Percentiles rank a stretch among this genome's conserved stretches.
Evolutionary conservation across 2,797 vertebrate genomes (phyloP).

Genomic region (Intellagama lesueurii): DNA sequence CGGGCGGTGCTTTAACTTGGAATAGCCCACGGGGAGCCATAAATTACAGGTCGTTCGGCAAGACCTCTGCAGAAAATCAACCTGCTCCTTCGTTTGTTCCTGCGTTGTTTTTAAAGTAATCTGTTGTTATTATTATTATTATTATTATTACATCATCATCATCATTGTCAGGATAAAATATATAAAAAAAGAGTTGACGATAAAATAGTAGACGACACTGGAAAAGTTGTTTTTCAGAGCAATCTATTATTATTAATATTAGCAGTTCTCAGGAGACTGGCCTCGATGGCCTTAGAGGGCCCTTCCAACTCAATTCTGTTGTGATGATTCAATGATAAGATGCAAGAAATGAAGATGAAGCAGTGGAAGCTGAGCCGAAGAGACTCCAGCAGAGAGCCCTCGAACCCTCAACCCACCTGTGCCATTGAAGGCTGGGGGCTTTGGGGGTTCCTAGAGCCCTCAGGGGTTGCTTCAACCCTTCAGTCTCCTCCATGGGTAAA

Average conservation of each 20-base stretch:
- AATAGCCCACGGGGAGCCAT: neutral
- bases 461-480: too few relatives aligned
- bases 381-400: neutral
- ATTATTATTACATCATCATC: too few relatives aligned
- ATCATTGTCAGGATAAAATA: neutral
- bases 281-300: too few relatives aligned
- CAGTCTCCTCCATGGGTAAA: too few relatives aligned
- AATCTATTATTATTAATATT: neutral
- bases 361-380: neutral
- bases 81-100: neutral
- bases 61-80: neutral
- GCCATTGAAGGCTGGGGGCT: neutral
- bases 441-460: too few relatives aligned
- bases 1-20: neutral
- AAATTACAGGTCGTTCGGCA: neutral
- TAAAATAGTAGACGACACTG: rapidly evolving
- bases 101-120: rapidly evolving
- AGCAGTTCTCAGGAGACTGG: neutral
- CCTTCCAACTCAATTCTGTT: too few relatives aligned
- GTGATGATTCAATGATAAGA: neutral
- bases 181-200: neutral
- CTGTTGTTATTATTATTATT: neutral
- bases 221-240: neutral
- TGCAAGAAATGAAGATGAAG: neutral
- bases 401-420: neutral